These are phyloP conservation scores for Lacanobia wlatinum DNA, from an alignment of 2,888 invertebrate genomes.

Conservation along the genomic window DNA sequence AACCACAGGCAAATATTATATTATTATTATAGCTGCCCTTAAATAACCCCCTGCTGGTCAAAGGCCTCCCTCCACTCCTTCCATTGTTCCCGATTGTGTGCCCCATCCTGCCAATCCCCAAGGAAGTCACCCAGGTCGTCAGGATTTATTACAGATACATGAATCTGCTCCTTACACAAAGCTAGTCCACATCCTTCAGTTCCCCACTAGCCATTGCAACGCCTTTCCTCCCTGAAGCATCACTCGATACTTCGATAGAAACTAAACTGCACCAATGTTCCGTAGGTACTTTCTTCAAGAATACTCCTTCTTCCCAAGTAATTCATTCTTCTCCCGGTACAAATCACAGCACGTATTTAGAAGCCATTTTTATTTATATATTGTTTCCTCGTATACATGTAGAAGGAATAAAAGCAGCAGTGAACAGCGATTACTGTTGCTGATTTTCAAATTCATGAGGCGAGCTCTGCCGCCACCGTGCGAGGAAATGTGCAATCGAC, in stretches of 20 bases:
- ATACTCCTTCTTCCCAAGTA: conserved; percentile 10
- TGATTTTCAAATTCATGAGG: conserved; percentile 74
- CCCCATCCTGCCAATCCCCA: too few relatives aligned
- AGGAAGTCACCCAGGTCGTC: too few relatives aligned
- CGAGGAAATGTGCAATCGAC: conserved; percentile 74
- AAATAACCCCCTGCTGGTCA: too few relatives aligned
- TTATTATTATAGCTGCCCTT: too few relatives aligned
- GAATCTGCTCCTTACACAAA: neutral
- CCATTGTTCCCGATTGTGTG: too few relatives aligned
- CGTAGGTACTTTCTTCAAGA: neutral
- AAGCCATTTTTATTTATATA: conserved; percentile 30
- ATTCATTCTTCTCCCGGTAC: conserved; percentile 11
- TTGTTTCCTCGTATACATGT: conserved; percentile 25
- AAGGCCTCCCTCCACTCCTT: too few relatives aligned
- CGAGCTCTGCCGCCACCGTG: conserved; percentile 31
- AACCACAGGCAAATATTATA: neutral
- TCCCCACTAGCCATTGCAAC: neutral
- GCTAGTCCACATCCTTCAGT: neutral
- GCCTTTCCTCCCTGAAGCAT: neutral
- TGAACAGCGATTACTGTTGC: conserved; percentile 46
- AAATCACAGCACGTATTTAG: conserved; percentile 37
- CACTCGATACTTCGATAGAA: neutral
- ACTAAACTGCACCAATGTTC: neutral
- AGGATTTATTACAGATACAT: conserved; percentile 1
- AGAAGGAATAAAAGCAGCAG: conserved; percentile 30